These are phyloP conservation scores for Galago senegalensis DNA, from an alignment of 2,797 vertebrate genomes.

Conservation along the genomic window DNA sequence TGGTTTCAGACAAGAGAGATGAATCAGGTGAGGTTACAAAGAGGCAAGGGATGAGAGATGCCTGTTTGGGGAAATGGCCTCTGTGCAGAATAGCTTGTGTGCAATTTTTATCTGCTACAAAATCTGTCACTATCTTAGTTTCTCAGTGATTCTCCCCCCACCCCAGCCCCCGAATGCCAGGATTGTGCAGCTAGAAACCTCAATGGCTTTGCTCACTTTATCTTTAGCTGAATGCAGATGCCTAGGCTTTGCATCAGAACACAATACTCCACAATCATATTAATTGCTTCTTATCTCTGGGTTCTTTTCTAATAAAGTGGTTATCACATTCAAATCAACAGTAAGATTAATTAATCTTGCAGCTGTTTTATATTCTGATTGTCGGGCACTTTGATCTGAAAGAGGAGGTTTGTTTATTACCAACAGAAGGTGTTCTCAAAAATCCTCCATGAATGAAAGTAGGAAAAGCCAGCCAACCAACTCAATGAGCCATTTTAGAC, in stretches of 20 bases:
- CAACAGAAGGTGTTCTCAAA: constrained; percentile 53
- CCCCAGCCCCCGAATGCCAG: not conserved
- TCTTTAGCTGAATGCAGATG: not conserved
- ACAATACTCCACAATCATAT: constrained; percentile 39
- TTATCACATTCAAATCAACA: constrained; percentile 51
- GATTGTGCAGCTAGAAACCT: constrained; percentile 65
- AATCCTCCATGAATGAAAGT: constrained; percentile 21
- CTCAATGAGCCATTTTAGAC: not conserved
- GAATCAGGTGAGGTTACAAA: not conserved
- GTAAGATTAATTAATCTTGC: constrained; percentile 76
- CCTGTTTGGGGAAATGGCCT: not conserved
- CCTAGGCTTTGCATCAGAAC: constrained; percentile 61
- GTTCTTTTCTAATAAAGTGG: constrained; percentile 80
- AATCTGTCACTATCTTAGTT: not conserved
- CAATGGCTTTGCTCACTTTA: constrained; percentile 25
- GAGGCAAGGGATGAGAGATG: not conserved
- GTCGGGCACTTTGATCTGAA: constrained; percentile 63
- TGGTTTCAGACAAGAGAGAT: not conserved
- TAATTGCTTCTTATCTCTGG: constrained; percentile 78
- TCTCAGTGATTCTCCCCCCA: not conserved
- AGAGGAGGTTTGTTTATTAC: constrained; percentile 61
- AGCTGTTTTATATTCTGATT: constrained; percentile 65
- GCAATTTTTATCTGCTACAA: not conserved
- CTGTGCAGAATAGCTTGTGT: not conserved
- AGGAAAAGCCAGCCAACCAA: not conserved